A percentile compares a stretch with the other conserved stretches of the same genome.
phyloP scores from a whole-genome alignment of 2,888 invertebrate species.

The Parthenolecanium corni region DNA sequence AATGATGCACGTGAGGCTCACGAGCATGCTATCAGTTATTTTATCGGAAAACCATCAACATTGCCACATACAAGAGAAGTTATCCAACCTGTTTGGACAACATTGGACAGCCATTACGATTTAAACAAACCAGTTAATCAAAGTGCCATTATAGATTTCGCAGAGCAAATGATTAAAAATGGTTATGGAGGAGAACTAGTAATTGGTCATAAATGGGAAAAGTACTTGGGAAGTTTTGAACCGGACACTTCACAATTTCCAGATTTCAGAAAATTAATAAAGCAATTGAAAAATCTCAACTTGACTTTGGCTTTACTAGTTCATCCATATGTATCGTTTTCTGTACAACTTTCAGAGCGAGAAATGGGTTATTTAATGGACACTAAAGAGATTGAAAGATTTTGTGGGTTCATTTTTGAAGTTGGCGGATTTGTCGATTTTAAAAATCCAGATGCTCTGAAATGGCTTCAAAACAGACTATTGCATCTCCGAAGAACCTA shows the following conservation, averaged over 20 bases:
- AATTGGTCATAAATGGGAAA: constrained; percentile 81
- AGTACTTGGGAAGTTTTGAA: constrained; percentile 63
- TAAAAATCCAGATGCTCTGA: constrained; percentile 53
- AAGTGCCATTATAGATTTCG: constrained; percentile 49
- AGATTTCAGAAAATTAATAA: constrained; percentile 49
- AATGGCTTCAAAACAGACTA: constrained; percentile 42
- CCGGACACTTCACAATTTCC: constrained; percentile 58
- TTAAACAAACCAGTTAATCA: constrained; percentile 61
- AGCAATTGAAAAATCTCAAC: constrained; percentile 46
- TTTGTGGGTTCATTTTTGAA: constrained; percentile 44
- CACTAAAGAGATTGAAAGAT: constrained; percentile 88
- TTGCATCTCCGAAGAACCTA: constrained; percentile 46
- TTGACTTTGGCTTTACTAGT: constrained; percentile 82
- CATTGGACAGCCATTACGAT: constrained; percentile 64
- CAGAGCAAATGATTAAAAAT: constrained; percentile 51
- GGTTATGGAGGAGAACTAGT: constrained; percentile 57
- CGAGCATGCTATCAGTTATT: constrained; percentile 48
- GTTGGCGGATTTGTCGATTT: constrained; percentile 54
- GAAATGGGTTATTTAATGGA: constrained; percentile 47
- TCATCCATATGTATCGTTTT: constrained; percentile 62
- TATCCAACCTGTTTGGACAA: constrained; percentile 73
- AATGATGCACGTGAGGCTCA: constrained; percentile 52
- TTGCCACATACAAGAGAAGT: constrained; percentile 60
- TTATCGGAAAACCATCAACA: constrained; percentile 49
- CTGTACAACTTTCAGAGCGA: constrained; percentile 47